These are phyloP conservation scores for Corythaixoides concolor DNA, from an alignment of 2,113 vertebrate species.

Conservation along the genomic window DNA sequence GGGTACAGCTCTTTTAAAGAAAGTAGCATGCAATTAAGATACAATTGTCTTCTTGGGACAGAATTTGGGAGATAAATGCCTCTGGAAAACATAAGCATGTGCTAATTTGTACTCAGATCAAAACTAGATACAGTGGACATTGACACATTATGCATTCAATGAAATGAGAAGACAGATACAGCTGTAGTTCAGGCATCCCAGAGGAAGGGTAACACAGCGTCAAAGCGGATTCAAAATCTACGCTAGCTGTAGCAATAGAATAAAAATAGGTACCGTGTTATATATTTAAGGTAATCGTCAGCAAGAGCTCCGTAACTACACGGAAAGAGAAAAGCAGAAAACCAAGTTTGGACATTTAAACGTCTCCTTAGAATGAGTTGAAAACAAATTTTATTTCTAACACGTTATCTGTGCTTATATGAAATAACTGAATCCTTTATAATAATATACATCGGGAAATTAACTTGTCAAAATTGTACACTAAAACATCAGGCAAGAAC, in stretches of 20 bases:
- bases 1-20: not conserved
- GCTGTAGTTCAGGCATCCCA: not conserved
- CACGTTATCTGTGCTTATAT: not conserved
- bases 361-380: not conserved
- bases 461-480: not conserved
- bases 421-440: not conserved
- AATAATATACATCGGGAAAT: not conserved
- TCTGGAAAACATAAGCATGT: not conserved
- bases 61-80: not conserved
- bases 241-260: not conserved
- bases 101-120: not conserved
- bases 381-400: not conserved
- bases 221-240: not conserved
- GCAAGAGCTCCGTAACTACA: rapidly evolving
- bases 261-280: rapidly evolving
- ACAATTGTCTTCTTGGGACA: not conserved
- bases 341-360: not conserved
- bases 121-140: rapidly evolving
- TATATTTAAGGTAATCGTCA: rapidly evolving
- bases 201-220: not conserved
- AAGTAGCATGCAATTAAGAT: not conserved
- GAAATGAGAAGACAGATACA: not conserved
- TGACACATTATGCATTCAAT: no score
- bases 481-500: not conserved
- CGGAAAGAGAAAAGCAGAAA: not conserved